Evolutionary conservation across 2,113 vertebrate species (phyloP).

Genomic region (Turdus rufiventris): DNA sequence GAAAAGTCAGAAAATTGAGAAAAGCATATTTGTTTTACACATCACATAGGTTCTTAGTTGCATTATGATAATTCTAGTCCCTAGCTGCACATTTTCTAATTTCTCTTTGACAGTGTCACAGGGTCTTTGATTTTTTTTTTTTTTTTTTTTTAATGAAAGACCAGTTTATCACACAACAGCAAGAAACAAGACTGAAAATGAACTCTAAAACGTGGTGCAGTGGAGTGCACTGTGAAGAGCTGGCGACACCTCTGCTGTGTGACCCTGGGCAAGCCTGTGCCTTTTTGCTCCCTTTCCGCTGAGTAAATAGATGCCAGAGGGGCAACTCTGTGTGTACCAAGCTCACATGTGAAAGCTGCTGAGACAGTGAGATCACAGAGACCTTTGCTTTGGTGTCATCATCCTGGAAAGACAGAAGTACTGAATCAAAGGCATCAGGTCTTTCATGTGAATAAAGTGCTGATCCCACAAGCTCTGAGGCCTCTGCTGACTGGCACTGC

Average conservation of each 20-base stretch:
- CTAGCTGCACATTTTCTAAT: neutral
- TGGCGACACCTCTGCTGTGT: neutral
- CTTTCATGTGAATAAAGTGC: constrained; percentile 56
- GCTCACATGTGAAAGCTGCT: constrained; percentile 21
- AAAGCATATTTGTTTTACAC: neutral
- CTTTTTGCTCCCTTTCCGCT: constrained; percentile 11
- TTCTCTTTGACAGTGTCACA: neutral
- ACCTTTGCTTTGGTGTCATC: constrained; percentile 57
- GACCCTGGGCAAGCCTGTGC: neutral
- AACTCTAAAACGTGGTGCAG: neutral
- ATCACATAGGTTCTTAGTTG: neutral
- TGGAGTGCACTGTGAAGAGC: neutral
- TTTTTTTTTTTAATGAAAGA: neutral
- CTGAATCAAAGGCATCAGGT: constrained; percentile 27
- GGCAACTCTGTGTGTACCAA: neutral
- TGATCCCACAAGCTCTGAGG: constrained; percentile 10
- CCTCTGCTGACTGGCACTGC: constrained; percentile 23
- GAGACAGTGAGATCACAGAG: constrained; percentile 46
- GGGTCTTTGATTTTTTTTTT: neutral
- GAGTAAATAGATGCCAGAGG: constrained; percentile 28
- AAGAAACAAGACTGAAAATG: neutral
- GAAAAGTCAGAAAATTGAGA: neutral
- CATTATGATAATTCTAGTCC: neutral
- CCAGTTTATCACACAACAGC: neutral
- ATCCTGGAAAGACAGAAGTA: constrained; percentile 46